Conservation (phyloP, 2,888 invertebrate species). For the Drosophila tanythrix region DNA sequence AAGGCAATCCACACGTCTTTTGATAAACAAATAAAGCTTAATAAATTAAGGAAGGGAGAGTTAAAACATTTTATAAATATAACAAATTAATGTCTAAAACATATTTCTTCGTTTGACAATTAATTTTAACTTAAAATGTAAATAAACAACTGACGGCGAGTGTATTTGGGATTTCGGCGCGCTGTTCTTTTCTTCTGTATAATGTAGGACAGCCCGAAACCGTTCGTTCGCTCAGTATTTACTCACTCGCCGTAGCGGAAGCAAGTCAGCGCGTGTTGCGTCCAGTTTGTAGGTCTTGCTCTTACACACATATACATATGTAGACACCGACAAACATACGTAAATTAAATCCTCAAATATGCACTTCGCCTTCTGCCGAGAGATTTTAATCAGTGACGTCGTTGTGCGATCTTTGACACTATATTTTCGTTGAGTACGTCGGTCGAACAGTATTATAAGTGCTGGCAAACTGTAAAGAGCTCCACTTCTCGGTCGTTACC, state of each 20-base stretch:
- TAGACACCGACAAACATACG: not conserved
- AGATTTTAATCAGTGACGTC: conserved; percentile 64
- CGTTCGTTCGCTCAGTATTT: conserved; percentile 47
- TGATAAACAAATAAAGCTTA: not conserved
- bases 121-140: conserved; percentile 10
- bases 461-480: conserved; percentile 48
- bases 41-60: not conserved
- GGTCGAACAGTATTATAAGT: conserved; percentile 50
- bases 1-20: not conserved
- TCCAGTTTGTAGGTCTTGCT: conserved; percentile 4
- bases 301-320: not conserved
- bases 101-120: not conserved
- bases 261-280: conserved; percentile 23
- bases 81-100: not conserved
- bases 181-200: not conserved
- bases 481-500: conserved; percentile 49
- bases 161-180: conserved; percentile 16
- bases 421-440: conserved; percentile 29
- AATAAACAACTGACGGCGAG: conserved; percentile 7
- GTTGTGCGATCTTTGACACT: conserved; percentile 46
- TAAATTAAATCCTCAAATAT: conserved; percentile 38
- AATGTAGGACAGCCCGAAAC: conserved; percentile 9
- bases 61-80: not conserved
- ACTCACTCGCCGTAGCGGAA: conserved; percentile 35
- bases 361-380: conserved; percentile 37